Conservation (phyloP, 2,797 vertebrate species). For the Paratrypauchen microcephalus region DNA sequence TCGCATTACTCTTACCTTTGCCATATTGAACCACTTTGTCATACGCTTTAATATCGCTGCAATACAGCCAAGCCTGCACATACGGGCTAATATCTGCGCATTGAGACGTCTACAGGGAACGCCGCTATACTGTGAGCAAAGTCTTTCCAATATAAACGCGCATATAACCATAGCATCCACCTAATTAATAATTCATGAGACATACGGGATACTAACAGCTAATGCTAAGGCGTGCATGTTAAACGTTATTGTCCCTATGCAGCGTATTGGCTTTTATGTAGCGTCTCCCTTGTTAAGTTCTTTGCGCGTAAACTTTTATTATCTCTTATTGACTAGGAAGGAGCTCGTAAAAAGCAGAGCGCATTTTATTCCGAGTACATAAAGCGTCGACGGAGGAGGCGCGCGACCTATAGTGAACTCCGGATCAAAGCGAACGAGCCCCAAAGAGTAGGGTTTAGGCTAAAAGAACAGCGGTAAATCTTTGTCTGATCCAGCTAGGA, state of each 20-base stretch:
- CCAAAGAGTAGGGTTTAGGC: constrained; percentile 2
- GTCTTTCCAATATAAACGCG: neutral
- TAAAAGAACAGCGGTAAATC: constrained; percentile 25
- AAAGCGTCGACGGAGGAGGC: neutral
- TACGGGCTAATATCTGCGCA: neutral
- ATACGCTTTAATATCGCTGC: neutral
- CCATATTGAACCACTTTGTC: neutral
- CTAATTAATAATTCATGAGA: neutral
- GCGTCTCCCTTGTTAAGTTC: constrained; percentile 6
- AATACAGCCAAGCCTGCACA: neutral
- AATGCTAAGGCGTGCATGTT: constrained; percentile 4
- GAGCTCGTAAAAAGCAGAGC: constrained; percentile 6
- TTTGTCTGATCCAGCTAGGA: constrained; percentile 32
- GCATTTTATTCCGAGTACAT: constrained; percentile 1
- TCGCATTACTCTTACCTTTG: neutral
- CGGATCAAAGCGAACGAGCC: constrained; percentile 35
- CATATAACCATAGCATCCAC: neutral
- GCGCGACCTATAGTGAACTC: constrained; percentile 20
- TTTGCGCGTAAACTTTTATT: constrained; percentile 5
- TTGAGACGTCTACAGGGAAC: neutral
- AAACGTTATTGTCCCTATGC: constrained; percentile 7
- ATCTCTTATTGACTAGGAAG: constrained; percentile 16
- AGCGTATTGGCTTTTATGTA: constrained; percentile 2
- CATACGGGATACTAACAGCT: neutral
- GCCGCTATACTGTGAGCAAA: neutral